Base-by-base conservation (phyloP, 2,113 vertebrate species). In the Megalops atlanticus region DNA sequence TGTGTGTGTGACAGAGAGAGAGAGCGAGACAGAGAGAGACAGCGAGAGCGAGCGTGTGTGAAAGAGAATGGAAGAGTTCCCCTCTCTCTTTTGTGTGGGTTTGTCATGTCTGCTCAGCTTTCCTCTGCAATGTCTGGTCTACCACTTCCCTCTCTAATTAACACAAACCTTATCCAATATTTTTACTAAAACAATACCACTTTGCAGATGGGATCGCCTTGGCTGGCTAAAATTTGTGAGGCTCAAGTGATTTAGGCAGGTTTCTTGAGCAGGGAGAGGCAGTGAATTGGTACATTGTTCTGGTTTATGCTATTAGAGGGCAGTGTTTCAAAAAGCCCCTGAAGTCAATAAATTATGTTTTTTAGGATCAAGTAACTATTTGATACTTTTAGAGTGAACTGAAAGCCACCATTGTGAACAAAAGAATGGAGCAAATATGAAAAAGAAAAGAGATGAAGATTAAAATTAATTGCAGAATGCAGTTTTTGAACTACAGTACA, bases 291-390 rank as follows among this genome's bases (percentile, higher is more conserved):
- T 80, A 47, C 69, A 80, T 80, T 80, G 79, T 80, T 74, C 36
- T n/a, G 72, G 39, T 52, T 45, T 47, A 31, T 38, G 77, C 36
- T 69, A 69, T 52, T 52, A 71, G 43, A 80, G 58, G 78, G 39
- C 64, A 80, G 31, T 41, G 54, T 41, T 75, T 74, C 41, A 24
- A 58, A 72, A 78, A 80, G 74, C 39, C 77, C 72, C 74, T 31
- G 45, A 31, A 78, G 78, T 78, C 72, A 76, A 43, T 35, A 33
- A 58, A 49, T 64, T 40, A 74, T 81, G 58, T 81, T 85, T 83
- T 38, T 82, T 35, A 79, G 80, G 77, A 82, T 84, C 81, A 80
- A 35, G 72, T 52, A 77, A 76, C 39, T 69, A 81, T 77, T 54
- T 79, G 68, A 54, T 76, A 80, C 78, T 80, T 82, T 78, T 76